These are phyloP conservation scores for Noctua janthe DNA, from an alignment of 2,888 invertebrate genomes.

Conservation along the genomic window DNA sequence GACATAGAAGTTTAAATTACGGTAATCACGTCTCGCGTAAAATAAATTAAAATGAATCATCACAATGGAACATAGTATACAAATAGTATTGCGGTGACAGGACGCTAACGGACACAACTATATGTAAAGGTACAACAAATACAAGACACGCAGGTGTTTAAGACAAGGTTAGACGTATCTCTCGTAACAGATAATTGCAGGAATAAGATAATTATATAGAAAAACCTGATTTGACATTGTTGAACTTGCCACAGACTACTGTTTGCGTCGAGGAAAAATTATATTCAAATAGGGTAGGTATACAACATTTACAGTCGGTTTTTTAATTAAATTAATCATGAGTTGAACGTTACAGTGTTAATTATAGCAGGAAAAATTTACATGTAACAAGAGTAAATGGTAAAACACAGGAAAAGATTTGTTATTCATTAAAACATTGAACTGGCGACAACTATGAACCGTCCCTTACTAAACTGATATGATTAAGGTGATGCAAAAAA, in stretches of 20 bases:
- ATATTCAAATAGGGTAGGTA: conserved; percentile 43
- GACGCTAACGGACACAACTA: conserved; percentile 69
- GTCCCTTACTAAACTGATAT: conserved; percentile 23
- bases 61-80: conserved; percentile 69
- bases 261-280: conserved; percentile 68
- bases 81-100: conserved; percentile 77
- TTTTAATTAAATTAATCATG: conserved; percentile 47
- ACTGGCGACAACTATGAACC: neutral
- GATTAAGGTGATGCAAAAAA: conserved; percentile 21
- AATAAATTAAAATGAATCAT: conserved; percentile 75
- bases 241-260: conserved; percentile 68
- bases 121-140: conserved; percentile 66
- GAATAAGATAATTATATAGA: conserved; percentile 81
- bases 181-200: conserved; percentile 76
- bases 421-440: conserved; percentile 31
- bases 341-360: conserved; percentile 33
- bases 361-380: conserved; percentile 46
- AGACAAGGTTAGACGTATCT: conserved; percentile 83
- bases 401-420: neutral
- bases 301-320: conserved; percentile 44
- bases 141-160: conserved; percentile 77
- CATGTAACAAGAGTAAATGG: conserved; percentile 19
- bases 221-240: conserved; percentile 76
- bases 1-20: conserved; percentile 65
- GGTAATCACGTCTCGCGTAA: conserved; percentile 64